A percentile compares a stretch with the other conserved stretches of the same genome.
phyloP scores from a whole-genome alignment of 1,140 invertebrate species.

The Dinothrombium tinctorium region DNA sequence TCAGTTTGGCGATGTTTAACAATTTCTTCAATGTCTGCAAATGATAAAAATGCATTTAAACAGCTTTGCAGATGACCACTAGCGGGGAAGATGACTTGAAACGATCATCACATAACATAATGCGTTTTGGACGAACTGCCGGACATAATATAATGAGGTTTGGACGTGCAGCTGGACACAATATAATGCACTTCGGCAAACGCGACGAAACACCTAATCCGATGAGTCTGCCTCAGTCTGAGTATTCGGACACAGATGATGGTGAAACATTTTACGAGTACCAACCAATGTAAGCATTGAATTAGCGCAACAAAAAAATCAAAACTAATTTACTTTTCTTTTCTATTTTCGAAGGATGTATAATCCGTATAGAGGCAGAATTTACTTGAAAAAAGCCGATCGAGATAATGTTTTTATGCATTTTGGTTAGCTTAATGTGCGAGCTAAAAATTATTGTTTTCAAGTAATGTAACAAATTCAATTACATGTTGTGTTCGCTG shows the following conservation, averaged over 20 bases:
- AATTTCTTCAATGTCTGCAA: too few relatives aligned
- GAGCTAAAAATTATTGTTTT: too few relatives aligned
- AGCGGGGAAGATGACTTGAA: background rate
- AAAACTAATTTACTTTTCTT: too few relatives aligned
- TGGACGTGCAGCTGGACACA: constrained; percentile 8
- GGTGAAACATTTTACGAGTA: background rate
- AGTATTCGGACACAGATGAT: background rate
- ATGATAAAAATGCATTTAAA: too few relatives aligned
- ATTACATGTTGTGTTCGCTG: too few relatives aligned
- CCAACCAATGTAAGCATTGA: too few relatives aligned
- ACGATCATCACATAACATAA: background rate
- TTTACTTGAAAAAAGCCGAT: constrained; percentile 1
- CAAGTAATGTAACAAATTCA: too few relatives aligned
- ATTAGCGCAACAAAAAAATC: too few relatives aligned
- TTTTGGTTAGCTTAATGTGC: constrained; percentile 3
- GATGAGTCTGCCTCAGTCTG: background rate
- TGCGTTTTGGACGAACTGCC: constrained; percentile 2
- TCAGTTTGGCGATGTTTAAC: too few relatives aligned
- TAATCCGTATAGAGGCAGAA: background rate
- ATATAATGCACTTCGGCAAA: constrained; percentile 13
- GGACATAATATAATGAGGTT: constrained; percentile 16
- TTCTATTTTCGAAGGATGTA: too few relatives aligned
- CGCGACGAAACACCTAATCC: background rate
- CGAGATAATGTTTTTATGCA: constrained; percentile 7
- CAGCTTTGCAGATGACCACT: too few relatives aligned